These are phyloP conservation scores for Etheostoma cragini DNA, from an alignment of 2,113 vertebrate species.

Conservation along the genomic window DNA sequence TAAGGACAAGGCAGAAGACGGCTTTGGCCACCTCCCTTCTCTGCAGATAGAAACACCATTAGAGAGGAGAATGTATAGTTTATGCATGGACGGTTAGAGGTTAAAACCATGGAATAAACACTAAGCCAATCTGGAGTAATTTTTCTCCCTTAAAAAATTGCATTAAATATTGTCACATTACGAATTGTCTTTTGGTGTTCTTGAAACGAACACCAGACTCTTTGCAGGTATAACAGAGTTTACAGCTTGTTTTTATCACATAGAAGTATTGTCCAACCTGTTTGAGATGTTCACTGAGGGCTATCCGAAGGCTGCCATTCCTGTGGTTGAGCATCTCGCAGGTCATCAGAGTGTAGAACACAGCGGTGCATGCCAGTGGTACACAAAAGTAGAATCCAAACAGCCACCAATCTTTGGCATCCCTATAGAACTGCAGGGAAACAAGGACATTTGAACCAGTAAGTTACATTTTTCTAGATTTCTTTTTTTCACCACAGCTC, in stretches of 20 bases:
- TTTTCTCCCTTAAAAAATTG: not conserved
- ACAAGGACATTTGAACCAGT: not conserved
- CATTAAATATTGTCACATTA: not conserved
- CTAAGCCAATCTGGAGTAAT: not conserved
- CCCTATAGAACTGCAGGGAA: constrained; percentile 86
- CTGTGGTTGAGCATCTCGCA: constrained; percentile 96
- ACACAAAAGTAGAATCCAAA: constrained; percentile 98
- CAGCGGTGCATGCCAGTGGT: constrained; percentile 90
- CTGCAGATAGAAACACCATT: constrained; percentile 76
- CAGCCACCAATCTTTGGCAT: constrained; percentile 96
- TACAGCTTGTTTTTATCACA: not conserved
- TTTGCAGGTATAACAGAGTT: not conserved
- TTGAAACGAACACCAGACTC: not conserved
- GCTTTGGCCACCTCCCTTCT: constrained; percentile 98
- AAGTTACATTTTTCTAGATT: not conserved
- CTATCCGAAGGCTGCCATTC: constrained; percentile 94
- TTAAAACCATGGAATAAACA: constrained; percentile 7
- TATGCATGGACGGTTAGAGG: not conserved
- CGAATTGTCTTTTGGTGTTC: not conserved
- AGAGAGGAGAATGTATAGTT: not conserved
- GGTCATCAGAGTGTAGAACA: constrained; percentile 98
- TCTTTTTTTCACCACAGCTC: no score
- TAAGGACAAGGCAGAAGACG: constrained; percentile 96
- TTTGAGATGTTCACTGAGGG: constrained; percentile 97
- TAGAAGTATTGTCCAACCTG: constrained; percentile 84